Evolutionary conservation across 2,113 vertebrate genomes (phyloP), one percentile per base, ranked within the genome.

Genomic region (Sceloporus undulatus): DNA sequence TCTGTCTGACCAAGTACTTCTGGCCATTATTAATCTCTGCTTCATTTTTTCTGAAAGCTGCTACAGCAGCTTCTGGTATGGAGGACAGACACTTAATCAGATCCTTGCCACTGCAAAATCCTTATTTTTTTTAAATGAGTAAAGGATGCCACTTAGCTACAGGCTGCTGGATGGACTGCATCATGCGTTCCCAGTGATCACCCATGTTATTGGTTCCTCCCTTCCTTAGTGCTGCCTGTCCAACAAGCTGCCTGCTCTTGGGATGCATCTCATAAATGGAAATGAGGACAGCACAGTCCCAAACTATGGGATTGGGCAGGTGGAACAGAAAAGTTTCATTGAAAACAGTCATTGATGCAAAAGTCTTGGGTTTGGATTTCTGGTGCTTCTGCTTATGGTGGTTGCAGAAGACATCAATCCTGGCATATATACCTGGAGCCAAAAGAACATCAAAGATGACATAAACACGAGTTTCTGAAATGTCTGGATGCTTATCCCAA

Each of bases 131-230:
- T 87, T 90, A 95, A 75, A 96, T 88, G 27, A 92, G 91, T 7
- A 98, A 92, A n/a, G 93, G 92, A 82, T 98, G 97, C 97, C 97
- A 97, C 83, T 95, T 93, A 56, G 97, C 96, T 27, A 97, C 76
- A 29, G 97, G 97, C 88, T 97, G 97, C 27, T 97, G 96, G 25
- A 96, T 84, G 42, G 97, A 96, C 27, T 85, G 85, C 93, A 96
- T 94, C 96, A 97, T 97, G 90, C 95, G 74, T 42, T 79, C 93
- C 97, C 97, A 97, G 89, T 97, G 97, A 23, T 96, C 86, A 48
- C 96, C 95, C 76, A 95, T 93, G 38, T 88, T 4, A 0, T 82
- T 88, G 6, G 75, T 84, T 40, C 56, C 94, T 23, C 91, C 93
- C 87, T 96, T 98, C 48, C 94, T 94, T 38, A 97, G 80, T 38